Evolutionary conservation across 2,113 vertebrate genomes (phyloP).

Genomic region (Atherinomorus stipes): DNA sequence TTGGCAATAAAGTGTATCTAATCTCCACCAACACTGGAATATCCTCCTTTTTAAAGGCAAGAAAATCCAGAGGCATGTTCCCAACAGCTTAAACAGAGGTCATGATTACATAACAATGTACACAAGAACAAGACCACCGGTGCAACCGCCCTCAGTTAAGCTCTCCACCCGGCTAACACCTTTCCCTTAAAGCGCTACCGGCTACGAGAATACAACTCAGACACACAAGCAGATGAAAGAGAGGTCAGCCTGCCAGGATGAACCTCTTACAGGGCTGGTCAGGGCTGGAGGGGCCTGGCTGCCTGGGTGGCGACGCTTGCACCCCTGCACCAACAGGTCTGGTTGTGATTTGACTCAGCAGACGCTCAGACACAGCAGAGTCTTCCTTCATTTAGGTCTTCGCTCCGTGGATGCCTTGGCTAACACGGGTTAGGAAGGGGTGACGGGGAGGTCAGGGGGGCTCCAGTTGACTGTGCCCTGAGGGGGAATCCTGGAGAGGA

Average conservation of each 20-base stretch:
- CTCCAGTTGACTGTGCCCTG: slow-evolving; percentile 76
- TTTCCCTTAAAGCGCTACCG: slow-evolving; percentile 5
- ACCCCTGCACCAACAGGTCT: slow-evolving; percentile 64
- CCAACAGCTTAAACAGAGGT: neutral
- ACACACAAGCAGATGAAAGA: slow-evolving; percentile 67
- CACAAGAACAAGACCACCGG: neutral
- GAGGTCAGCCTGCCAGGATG: slow-evolving; percentile 44
- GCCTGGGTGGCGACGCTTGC: slow-evolving; percentile 76
- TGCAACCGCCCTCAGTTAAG: neutral
- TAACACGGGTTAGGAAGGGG: slow-evolving; percentile 65
- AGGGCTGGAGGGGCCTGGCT: slow-evolving; percentile 48
- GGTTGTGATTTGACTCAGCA: slow-evolving; percentile 80
- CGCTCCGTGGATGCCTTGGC: slow-evolving; percentile 72
- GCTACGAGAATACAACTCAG: slow-evolving; percentile 37
- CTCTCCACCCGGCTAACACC: neutral
- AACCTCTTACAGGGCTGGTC: slow-evolving; percentile 32
- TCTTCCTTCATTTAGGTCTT: slow-evolving; percentile 56
- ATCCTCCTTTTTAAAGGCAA: neutral
- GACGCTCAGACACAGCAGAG: slow-evolving; percentile 63
- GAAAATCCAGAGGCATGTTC: neutral
- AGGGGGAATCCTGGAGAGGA: slow-evolving; percentile 74
- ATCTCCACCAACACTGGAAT: no score
- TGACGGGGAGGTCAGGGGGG: slow-evolving; percentile 79
- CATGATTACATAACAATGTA: slow-evolving; percentile 1
- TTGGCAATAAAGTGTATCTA: no score